Conservation (phyloP, 2,888 invertebrate species). For the Eucera pruinosa region DNA sequence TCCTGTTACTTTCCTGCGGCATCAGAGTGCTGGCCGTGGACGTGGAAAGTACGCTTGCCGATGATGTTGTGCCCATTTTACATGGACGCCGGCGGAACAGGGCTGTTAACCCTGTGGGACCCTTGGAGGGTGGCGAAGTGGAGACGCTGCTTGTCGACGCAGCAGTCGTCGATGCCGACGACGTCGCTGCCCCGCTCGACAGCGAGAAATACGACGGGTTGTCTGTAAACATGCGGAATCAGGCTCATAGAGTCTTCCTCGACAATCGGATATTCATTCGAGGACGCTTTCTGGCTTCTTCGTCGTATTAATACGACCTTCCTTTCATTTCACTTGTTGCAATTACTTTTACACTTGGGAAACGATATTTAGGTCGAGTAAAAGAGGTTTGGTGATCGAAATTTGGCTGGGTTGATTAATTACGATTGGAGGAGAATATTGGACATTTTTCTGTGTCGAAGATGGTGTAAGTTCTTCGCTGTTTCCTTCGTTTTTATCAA, state of each 20-base stretch:
- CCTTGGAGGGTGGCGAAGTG: constrained; percentile 53
- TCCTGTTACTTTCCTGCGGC: constrained; percentile 65
- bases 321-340: background rate
- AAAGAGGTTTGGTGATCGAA: background rate
- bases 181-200: constrained; percentile 80
- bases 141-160: constrained; percentile 45
- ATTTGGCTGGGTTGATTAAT: no score
- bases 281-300: constrained; percentile 5
- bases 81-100: constrained; percentile 68
- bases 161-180: constrained; percentile 58
- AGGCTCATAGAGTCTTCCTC: constrained; percentile 45
- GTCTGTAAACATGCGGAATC: constrained; percentile 86
- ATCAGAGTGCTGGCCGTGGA: constrained; percentile 73
- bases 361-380: no score
- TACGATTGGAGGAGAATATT: background rate
- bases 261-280: background rate
- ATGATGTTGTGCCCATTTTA: constrained; percentile 77
- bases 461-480: no score
- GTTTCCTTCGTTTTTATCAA: no score
- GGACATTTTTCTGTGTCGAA: background rate
- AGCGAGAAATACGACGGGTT: constrained; percentile 92
- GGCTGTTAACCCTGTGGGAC: constrained; percentile 75
- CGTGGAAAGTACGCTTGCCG: constrained; percentile 70
- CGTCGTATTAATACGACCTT: background rate
- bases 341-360: background rate